Conservation (phyloP, 2,888 invertebrate species). For the Listrodromus nycthemerus region DNA sequence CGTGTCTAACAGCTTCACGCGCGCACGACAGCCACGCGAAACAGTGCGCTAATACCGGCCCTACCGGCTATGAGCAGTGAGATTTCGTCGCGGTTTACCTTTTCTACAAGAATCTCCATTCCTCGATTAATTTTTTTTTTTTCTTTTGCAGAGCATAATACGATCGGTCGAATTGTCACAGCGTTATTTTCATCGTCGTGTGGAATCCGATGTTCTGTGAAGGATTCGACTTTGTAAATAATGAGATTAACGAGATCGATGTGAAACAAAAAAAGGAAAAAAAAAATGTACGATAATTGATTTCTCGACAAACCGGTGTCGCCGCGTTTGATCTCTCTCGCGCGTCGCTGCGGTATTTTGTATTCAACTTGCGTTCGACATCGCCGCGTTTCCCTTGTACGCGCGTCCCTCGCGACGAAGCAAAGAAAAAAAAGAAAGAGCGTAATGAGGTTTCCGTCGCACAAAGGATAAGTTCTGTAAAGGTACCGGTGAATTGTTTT, state of each 20-base stretch:
- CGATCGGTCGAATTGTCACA: neutral
- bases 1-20: constrained; percentile 21
- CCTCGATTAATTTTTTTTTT: neutral
- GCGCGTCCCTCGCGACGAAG: constrained; percentile 9
- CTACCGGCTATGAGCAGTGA: neutral
- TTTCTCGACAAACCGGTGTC: constrained; percentile 11
- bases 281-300: constrained; percentile 9
- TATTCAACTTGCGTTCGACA: constrained; percentile 5
- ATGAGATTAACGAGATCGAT: constrained; percentile 26
- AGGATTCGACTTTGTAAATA: constrained; percentile 42
- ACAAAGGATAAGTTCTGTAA: constrained; percentile 30
- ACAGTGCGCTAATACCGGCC: neutral
- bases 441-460: constrained; percentile 57
- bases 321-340: constrained; percentile 42
- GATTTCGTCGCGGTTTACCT: constrained; percentile 9
- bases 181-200: constrained; percentile 4
- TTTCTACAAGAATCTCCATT: constrained; percentile 19
- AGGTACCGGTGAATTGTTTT: constrained; percentile 52
- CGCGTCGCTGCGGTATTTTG: constrained; percentile 1
- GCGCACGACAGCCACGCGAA: constrained; percentile 9
- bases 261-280: neutral
- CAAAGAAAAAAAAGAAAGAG: neutral
- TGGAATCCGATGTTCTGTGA: neutral
- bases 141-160: neutral
- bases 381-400: constrained; percentile 13